Base-by-base conservation (phyloP, 2,797 vertebrate genomes). In the Microctenopoma lineatum region DNA sequence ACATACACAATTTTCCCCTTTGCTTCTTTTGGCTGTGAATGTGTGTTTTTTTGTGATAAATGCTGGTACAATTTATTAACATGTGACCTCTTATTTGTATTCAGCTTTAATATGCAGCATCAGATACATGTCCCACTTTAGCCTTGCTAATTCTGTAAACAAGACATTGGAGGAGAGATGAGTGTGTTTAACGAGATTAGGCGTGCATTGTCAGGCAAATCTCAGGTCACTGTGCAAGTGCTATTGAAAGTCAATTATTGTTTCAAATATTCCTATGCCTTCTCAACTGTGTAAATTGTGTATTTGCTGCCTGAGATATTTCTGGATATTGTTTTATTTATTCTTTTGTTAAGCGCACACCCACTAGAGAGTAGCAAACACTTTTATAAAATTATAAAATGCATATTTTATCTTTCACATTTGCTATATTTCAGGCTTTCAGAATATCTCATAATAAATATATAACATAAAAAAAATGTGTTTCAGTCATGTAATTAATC, bases 161-260 rank as follows among this genome's bases (percentile, higher is more conserved):
- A 93, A 92, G 84, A 92, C 93, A 90, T 84, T 89, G 91, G 93
- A 91, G 84, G 70, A 59, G 90, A 92, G 90, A 89, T 86, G 90
- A 94, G 81, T 94, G 92, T 88, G 87, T 91, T 94, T 94, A 95
- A 93, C 90, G 90, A 95, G 94, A 94, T 95, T 96, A 95, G 91
- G 87, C 92, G 92, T 90, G 92, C 92, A 92, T 94, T 88, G 81
- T 94, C 90, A 94, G 90, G 88, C 90, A 92, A 94, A 93, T 93
- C 92, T 89, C 83, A 79, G 92, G 93, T 94, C 94, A 93, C 85
- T 68, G 83, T 88, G 84, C 81, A 90, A 94, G 90, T 91, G 88
- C 79, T 83, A 77, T 87, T 87, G 88, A 91, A 91, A 92, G 91
- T 93, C 92, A 87, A 86, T 93, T 92, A 91, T 87, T 90, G 84